Conservation (phyloP, 2,797 vertebrate species). For the Jordanella pulchra region DNA sequence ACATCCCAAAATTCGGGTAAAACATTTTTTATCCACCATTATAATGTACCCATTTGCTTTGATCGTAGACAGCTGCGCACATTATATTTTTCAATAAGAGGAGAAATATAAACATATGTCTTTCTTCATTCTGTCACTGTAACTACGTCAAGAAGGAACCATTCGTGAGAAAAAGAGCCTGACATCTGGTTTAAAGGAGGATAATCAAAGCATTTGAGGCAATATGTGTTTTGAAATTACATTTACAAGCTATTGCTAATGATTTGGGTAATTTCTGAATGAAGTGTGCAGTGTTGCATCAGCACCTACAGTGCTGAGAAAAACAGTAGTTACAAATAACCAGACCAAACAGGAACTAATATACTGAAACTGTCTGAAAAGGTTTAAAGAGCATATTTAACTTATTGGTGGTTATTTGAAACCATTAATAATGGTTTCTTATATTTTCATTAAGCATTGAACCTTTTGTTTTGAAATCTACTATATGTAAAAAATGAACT, state of each 20-base stretch:
- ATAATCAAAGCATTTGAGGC: constrained; percentile 4
- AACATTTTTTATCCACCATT: constrained; percentile 21
- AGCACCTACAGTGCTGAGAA: constrained; percentile 30
- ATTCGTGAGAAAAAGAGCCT: neutral
- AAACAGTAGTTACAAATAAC: constrained; percentile 34
- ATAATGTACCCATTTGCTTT: neutral
- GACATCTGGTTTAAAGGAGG: neutral
- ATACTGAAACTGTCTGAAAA: neutral
- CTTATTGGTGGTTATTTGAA: neutral
- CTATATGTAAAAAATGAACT: neutral
- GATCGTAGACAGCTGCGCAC: constrained; percentile 1
- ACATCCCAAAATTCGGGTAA: constrained; percentile 17
- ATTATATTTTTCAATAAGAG: neutral
- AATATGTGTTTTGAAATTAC: constrained; percentile 17
- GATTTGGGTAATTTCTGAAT: constrained; percentile 18
- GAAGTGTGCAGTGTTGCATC: constrained; percentile 32
- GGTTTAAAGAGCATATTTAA: neutral
- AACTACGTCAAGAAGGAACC: neutral
- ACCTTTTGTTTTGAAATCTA: too few species aligned
- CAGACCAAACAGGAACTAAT: neutral
- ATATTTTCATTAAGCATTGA: neutral
- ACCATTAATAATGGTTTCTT: neutral
- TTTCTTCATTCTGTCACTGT: neutral
- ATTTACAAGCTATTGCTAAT: constrained; percentile 7
- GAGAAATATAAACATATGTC: neutral